A percentile compares a stretch with the other conserved stretches of the same genome.
Evolutionary conservation across 2,888 invertebrate species (phyloP).

Genomic region (Sphaerophoria rueppellii): DNA sequence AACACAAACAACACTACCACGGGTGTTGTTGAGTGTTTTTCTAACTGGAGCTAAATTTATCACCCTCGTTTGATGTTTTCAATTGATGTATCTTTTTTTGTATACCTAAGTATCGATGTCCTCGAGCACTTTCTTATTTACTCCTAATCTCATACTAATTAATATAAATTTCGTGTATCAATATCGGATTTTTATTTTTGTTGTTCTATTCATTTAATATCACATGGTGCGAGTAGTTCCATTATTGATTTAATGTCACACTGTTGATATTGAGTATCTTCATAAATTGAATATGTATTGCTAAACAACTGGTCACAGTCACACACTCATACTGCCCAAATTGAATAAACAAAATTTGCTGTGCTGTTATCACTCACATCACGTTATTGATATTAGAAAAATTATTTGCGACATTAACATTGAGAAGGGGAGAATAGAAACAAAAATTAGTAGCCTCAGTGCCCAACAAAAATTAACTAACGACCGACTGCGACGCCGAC

Average conservation of each 20-base stretch:
- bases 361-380: conserved; percentile 60
- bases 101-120: not conserved
- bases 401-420: conserved; percentile 41
- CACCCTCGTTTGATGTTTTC: not conserved
- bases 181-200: not conserved
- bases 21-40: conserved; percentile 13
- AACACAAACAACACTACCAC: not conserved
- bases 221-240: conserved; percentile 43
- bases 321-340: conserved; percentile 15
- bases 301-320: conserved; percentile 1
- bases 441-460: conserved; percentile 51
- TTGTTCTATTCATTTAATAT: conserved; percentile 42
- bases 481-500: not conserved
- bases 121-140: not conserved
- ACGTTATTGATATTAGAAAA: conserved; percentile 63
- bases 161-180: conserved; percentile 18
- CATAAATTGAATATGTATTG: conserved; percentile 30
- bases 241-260: conserved; percentile 49
- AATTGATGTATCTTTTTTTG: not conserved
- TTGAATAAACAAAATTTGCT: not conserved
- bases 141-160: conserved; percentile 26
- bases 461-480: conserved; percentile 13
- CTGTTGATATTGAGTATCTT: conserved; percentile 29
- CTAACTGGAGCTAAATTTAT: not conserved
- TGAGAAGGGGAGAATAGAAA: not conserved